A percentile compares a stretch with the other conserved stretches of the same genome.
These are phyloP conservation scores for Stenchaetothrips biformis DNA, from an alignment of 2,888 invertebrate genomes.

Conservation along the genomic window DNA sequence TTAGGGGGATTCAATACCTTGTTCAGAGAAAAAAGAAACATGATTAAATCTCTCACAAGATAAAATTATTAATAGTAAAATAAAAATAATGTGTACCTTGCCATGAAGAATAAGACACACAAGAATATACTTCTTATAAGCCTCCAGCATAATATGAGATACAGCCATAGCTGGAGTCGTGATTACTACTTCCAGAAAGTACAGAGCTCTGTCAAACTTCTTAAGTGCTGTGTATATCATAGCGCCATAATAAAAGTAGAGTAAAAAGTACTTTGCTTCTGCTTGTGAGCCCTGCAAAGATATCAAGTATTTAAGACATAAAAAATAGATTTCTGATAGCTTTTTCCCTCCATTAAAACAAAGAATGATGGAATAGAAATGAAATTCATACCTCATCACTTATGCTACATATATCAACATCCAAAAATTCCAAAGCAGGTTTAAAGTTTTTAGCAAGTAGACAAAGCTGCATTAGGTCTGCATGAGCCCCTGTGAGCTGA, in stretches of 20 bases:
- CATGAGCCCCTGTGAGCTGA: constrained; percentile 90
- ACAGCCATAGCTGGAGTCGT: constrained; percentile 93
- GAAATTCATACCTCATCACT: constrained; percentile 64
- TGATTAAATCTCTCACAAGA: constrained; percentile 5
- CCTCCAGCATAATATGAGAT: constrained; percentile 95
- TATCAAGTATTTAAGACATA: constrained; percentile 16
- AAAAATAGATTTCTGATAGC: constrained; percentile 27
- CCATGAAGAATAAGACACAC: constrained; percentile 88
- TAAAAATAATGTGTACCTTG: constrained; percentile 58
- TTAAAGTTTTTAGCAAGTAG: constrained; percentile 86
- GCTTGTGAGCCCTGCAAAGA: constrained; percentile 64
- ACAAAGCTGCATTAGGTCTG: constrained; percentile 88
- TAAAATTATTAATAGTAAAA: constrained; percentile 47
- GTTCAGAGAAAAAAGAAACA: constrained; percentile 35
- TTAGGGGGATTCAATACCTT: constrained; percentile 69
- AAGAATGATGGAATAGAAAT: constrained; percentile 28
- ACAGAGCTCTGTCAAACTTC: constrained; percentile 86
- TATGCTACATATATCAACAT: constrained; percentile 87
- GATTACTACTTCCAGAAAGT: constrained; percentile 92
- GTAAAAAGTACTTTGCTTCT: constrained; percentile 83
- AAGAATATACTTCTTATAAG: constrained; percentile 93
- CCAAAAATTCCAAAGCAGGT: constrained; percentile 80
- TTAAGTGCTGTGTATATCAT: constrained; percentile 94
- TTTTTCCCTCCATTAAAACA: constrained; percentile 31
- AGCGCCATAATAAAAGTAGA: constrained; percentile 96